Evolutionary conservation across 2,113 vertebrate species (phyloP).

Genomic region (Eudyptes chrysolophus): DNA sequence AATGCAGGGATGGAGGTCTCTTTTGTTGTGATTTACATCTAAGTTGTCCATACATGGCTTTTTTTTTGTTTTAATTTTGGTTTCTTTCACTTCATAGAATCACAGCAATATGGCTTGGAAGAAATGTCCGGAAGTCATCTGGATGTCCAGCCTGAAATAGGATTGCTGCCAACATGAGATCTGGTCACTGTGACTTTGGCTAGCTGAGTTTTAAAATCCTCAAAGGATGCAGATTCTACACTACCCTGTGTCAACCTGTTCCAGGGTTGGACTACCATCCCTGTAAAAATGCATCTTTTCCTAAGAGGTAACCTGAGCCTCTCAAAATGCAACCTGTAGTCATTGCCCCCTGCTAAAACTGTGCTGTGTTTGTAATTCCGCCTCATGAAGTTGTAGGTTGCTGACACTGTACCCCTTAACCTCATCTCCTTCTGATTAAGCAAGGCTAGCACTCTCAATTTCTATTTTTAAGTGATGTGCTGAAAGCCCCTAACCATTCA

Average conservation of each 20-base stretch:
- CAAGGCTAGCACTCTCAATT: not conserved
- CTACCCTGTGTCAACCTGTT: fast-evolving
- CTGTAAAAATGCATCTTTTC: not conserved
- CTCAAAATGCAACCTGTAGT: not conserved
- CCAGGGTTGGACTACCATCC: too few relatives aligned
- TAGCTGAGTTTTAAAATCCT: not conserved
- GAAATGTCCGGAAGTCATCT: not conserved
- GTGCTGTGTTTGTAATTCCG: not conserved
- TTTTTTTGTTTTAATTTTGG: not conserved
- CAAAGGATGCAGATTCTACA: not conserved
- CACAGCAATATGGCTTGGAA: not conserved
- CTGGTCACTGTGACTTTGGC: not conserved
- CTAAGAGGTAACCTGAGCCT: not conserved
- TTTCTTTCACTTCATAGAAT: not conserved
- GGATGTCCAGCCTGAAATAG: not conserved
- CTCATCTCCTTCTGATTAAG: not conserved
- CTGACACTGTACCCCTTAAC: not conserved
- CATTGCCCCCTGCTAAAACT: not conserved
- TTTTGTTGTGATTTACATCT: not conserved
- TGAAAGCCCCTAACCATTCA: not conserved
- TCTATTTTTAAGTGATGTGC: not conserved
- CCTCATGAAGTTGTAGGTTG: not conserved
- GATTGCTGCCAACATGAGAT: not conserved
- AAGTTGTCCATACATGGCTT: fast-evolving
- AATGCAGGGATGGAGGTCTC: not conserved